phyloP scores from a whole-genome alignment of 2,113 vertebrate species.

The Festucalex cinctus region DNA sequence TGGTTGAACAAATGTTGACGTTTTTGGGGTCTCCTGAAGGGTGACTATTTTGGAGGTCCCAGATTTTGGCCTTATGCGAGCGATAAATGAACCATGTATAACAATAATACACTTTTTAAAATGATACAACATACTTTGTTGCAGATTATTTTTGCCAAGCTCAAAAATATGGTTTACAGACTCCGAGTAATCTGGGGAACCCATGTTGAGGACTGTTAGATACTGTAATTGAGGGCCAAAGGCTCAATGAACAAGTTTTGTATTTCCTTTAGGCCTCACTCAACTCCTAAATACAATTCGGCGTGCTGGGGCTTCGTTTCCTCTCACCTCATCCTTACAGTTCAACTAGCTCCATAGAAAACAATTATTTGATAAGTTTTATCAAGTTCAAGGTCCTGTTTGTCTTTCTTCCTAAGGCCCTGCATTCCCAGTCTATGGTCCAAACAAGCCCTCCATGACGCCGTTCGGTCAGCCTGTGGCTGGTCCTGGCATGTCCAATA shows the following conservation, averaged over 20 bases:
- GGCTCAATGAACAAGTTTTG: neutral
- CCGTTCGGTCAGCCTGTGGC: constrained; percentile 85
- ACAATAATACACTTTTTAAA: neutral
- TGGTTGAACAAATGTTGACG: no score
- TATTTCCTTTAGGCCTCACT: constrained; percentile 14
- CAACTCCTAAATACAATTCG: constrained; percentile 43
- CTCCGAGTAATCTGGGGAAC: neutral
- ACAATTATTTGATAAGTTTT: neutral
- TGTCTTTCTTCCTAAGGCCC: constrained; percentile 72
- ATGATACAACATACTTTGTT: neutral
- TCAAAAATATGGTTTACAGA: neutral
- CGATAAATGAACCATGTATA: no score
- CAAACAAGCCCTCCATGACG: constrained; percentile 87
- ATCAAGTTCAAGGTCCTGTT: neutral
- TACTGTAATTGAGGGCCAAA: constrained; percentile 5
- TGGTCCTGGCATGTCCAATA: constrained; percentile 87
- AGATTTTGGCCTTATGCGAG: no score
- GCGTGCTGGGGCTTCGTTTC: constrained; percentile 8
- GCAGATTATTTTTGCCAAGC: neutral
- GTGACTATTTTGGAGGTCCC: no score
- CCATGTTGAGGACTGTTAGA: neutral
- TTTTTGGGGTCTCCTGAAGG: no score
- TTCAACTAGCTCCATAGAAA: neutral
- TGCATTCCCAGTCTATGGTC: constrained; percentile 87
- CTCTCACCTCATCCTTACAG: neutral